A percentile compares a stretch with the other conserved stretches of the same genome.
phyloP scores from a whole-genome alignment of 2,888 invertebrate species.

The Troides aeacus region DNA sequence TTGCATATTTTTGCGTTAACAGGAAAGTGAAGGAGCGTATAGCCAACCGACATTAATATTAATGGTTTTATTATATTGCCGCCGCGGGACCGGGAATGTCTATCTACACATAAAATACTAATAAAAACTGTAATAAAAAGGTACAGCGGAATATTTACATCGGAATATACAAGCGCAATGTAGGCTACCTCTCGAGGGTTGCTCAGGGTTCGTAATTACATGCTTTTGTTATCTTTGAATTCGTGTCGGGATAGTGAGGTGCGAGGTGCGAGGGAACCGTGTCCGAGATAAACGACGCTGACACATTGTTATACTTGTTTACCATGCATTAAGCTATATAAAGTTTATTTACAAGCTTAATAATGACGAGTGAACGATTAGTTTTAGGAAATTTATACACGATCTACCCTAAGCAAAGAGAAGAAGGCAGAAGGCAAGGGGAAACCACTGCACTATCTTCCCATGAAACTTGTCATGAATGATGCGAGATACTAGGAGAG shows the following conservation, averaged over 20 bases:
- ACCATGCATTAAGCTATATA: no score
- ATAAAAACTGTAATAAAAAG: slow-evolving; percentile 36
- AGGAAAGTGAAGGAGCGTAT: slow-evolving; percentile 46
- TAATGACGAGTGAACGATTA: no score
- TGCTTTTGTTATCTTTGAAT: slow-evolving; percentile 22
- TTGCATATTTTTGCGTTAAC: slow-evolving; percentile 64
- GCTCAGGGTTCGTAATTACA: slow-evolving; percentile 23
- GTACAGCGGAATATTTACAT: slow-evolving; percentile 30
- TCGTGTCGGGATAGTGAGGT: slow-evolving; percentile 4
- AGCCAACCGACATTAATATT: slow-evolving; percentile 57
- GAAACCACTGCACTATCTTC: no score
- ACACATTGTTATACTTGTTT: neutral
- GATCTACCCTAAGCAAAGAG: no score
- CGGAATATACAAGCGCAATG: slow-evolving; percentile 28
- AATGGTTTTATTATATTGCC: slow-evolving; percentile 61
- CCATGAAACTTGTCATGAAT: no score
- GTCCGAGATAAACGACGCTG: slow-evolving; percentile 2
- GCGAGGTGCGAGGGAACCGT: neutral
- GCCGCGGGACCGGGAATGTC: slow-evolving; percentile 40
- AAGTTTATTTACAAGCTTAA: neutral
- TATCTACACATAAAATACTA: slow-evolving; percentile 36
- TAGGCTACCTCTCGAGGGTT: slow-evolving; percentile 8
- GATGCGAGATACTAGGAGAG: no score
- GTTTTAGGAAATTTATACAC: no score
- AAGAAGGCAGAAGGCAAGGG: no score